These are phyloP conservation scores for Exephanes ischioxanthus DNA, from an alignment of 2,888 invertebrate species.

Conservation along the genomic window DNA sequence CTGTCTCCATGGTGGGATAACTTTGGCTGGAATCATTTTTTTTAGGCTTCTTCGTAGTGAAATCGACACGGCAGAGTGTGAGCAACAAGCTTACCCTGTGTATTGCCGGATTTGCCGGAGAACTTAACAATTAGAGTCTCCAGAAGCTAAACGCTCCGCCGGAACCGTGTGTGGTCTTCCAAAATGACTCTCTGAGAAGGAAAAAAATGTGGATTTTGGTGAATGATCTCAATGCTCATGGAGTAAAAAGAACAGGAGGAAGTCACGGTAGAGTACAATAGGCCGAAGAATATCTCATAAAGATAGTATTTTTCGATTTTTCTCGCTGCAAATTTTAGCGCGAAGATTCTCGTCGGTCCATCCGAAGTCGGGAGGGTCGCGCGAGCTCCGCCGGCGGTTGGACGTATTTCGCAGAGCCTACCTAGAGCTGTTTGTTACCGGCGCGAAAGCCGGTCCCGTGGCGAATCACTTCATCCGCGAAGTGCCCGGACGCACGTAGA, in stretches of 20 bases:
- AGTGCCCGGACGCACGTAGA: conserved; percentile 56
- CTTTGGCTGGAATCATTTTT: background rate
- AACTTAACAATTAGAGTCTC: too few species aligned
- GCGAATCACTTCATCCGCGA: conserved; percentile 74
- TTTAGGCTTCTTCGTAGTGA: background rate
- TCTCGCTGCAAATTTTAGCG: background rate
- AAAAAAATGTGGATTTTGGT: background rate
- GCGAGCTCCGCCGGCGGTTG: conserved; percentile 22
- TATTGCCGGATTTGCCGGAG: too few species aligned
- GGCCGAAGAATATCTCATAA: conserved; percentile 18
- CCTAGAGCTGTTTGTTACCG: conserved; percentile 23
- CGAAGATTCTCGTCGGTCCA: conserved; percentile 6
- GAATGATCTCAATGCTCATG: background rate
- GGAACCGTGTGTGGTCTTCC: too few species aligned
- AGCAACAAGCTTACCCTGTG: too few species aligned
- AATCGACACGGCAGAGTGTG: too few species aligned
- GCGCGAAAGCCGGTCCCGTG: conserved; percentile 65
- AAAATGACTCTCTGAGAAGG: too few species aligned
- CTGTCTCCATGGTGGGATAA: background rate
- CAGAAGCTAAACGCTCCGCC: too few species aligned
- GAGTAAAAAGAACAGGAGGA: background rate
- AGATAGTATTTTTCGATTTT: conserved; percentile 34
- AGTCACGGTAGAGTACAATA: conserved; percentile 18
- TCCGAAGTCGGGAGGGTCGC: conserved; percentile 19
- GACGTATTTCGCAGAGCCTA: background rate